Percentiles rank a stretch among this genome's conserved stretches.
Evolutionary conservation across 2,888 invertebrate species (phyloP).

Genomic region (Megamerina dolium): DNA sequence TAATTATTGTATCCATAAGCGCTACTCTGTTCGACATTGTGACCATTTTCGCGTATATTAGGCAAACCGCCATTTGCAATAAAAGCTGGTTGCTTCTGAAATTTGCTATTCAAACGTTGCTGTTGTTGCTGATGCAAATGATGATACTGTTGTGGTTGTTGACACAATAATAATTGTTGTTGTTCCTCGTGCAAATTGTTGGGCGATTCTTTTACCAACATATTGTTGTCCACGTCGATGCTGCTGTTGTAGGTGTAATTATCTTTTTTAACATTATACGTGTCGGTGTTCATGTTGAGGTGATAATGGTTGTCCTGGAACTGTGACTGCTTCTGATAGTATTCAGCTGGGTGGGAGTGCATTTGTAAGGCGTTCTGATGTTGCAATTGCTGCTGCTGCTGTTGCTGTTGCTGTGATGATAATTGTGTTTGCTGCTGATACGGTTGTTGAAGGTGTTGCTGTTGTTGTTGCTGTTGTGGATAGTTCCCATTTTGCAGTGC

Average conservation of each 20-base stretch:
- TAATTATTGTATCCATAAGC: conserved; percentile 25
- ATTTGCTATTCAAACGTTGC: conserved; percentile 41
- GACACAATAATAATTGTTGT: conserved; percentile 27
- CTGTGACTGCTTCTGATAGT: conserved; percentile 45
- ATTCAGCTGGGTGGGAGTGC: conserved; percentile 42
- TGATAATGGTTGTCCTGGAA: conserved; percentile 42
- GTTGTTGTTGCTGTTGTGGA: conserved; percentile 36
- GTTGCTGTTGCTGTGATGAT: too few relatives aligned
- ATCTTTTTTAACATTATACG: conserved; percentile 45
- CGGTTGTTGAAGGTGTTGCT: conserved; percentile 50
- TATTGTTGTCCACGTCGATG: conserved; percentile 30
- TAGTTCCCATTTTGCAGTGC: conserved; percentile 52
- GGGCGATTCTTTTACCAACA: conserved; percentile 23
- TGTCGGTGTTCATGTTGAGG: conserved; percentile 42
- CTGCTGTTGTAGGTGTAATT: conserved; percentile 34
- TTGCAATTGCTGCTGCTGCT: conserved; percentile 22
- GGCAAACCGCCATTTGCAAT: conserved; percentile 45
- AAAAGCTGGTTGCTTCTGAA: conserved; percentile 42
- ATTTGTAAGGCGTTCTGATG: conserved; percentile 24
- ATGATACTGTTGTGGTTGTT: conserved; percentile 30
- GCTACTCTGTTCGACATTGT: conserved; percentile 24
- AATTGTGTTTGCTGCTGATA: conserved; percentile 43
- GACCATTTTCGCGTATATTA: conserved; percentile 44
- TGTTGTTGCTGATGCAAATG: conserved; percentile 45
- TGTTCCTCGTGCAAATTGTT: conserved; percentile 33